Evolutionary conservation across 2,797 vertebrate species (phyloP), one percentile per base, ranked within the genome.

Genomic region (Tenualosa ilisha): DNA sequence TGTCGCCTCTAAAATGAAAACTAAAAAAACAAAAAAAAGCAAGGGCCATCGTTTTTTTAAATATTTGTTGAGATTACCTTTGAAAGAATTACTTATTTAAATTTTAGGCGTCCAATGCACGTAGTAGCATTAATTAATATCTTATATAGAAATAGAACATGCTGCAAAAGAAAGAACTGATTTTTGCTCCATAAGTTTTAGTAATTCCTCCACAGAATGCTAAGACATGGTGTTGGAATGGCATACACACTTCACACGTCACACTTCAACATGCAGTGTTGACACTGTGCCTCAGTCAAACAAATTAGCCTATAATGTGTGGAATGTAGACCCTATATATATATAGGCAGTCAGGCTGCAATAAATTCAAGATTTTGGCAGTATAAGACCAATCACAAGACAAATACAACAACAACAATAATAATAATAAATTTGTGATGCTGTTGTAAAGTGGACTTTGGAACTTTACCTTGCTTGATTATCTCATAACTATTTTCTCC

Each of bases 161-260:
- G 31, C 37, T 37, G 65, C 26, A 79, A 17, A 37, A 12, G 31
- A 53, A 13, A 63, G 8, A 63, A 24, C 24, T 1, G 7, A 24
- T n/a, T 59, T 59, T 6, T 63, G 7, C 72, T 20, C 72, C 37
- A 9, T 22, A 17, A 46, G 17, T 79, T 22, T 79, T 22, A 9
- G 40, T 17, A 75, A 17, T 37, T 43, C 5, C 37, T 40, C n/a
- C 79, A 81, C 31, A 63, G 50, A 83, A 65, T 72, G 82, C 43
- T 65, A 20, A 7, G 3, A 46, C 50, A 59, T 81, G 51, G 68
- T 86, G 83, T 72, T 79, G 51, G 63, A 83, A 65, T 79, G 86
- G 82, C 49, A 31, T 59, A 40, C 81, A 82, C 81, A 84, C 85
- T 72, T 85, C 86, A 81, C 86, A 59, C 75, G 24, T n/a, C 49